These are phyloP conservation scores for Caenorhabditis latens DNA, from an alignment of 1,140 invertebrate genomes.

Conservation along the genomic window DNA sequence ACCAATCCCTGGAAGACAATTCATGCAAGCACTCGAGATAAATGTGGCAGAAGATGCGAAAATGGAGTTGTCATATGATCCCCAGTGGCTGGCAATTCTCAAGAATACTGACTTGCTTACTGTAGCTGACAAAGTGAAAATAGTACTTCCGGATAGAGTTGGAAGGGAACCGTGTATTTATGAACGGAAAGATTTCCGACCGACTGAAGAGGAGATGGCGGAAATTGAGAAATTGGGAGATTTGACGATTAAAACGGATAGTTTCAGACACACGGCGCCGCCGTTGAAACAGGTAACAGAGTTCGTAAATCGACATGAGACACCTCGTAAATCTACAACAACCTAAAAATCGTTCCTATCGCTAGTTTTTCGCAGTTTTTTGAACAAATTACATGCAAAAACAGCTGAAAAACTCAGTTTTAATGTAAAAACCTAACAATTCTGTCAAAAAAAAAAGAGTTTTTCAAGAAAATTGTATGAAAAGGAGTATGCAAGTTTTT, in stretches of 20 bases:
- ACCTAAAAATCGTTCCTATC: no score
- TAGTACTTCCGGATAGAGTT: constrained; percentile 30
- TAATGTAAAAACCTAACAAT: no score
- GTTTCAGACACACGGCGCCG: constrained; percentile 85
- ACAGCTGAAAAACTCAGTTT: no score
- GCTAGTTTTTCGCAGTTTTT: no score
- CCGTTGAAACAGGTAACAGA: constrained; percentile 78
- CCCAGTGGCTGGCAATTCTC: constrained; percentile 66
- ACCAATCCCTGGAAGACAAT: constrained; percentile 89
- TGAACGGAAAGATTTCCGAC: constrained; percentile 84
- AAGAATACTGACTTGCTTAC: constrained; percentile 67
- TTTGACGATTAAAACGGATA: constrained; percentile 82
- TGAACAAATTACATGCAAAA: no score
- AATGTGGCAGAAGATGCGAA: constrained; percentile 58
- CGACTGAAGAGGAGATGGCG: constrained; percentile 84
- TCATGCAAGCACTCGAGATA: constrained; percentile 82
- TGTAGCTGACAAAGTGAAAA: neutral
- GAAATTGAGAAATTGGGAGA: constrained; percentile 82
- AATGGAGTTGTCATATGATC: constrained; percentile 64
- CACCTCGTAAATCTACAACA: no score
- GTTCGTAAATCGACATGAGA: no score
- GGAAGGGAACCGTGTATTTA: neutral
- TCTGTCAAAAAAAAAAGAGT: no score
- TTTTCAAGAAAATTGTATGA: no score
- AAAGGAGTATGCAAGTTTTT: no score